A percentile compares a stretch with the other conserved stretches of the same genome.
phyloP scores from a whole-genome alignment of 2,888 invertebrate species.

The Stenotaenia linearis region DNA sequence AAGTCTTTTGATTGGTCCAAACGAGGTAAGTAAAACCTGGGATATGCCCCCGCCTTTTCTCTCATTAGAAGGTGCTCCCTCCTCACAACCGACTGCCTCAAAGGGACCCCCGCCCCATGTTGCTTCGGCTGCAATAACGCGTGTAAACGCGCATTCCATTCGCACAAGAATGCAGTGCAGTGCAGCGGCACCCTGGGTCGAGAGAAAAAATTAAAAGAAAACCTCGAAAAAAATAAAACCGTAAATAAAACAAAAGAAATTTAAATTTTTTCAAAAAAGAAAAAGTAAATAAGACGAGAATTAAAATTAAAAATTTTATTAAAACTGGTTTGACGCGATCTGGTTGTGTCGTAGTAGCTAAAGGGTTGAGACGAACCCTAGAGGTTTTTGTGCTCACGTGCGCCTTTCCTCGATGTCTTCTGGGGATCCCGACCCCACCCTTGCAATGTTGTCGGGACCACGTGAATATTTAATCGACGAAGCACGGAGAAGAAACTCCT shows the following conservation, averaged over 20 bases:
- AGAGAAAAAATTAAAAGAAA: neutral
- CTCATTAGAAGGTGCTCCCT: constrained; percentile 20
- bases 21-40: neutral
- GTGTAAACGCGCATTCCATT: constrained; percentile 26
- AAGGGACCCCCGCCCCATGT: constrained; percentile 15
- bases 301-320: neutral
- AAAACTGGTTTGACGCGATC: neutral
- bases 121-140: constrained; percentile 17
- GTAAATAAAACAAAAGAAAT: neutral
- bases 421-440: constrained; percentile 24
- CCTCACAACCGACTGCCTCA: constrained; percentile 10
- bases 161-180: constrained; percentile 16
- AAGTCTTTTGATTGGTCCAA: neutral
- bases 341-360: neutral
- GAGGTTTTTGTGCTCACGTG: constrained; percentile 18
- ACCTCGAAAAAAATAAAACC: neutral
- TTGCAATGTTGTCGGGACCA: constrained; percentile 26
- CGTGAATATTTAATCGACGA: constrained; percentile 26
- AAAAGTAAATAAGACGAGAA: neutral
- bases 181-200: constrained; percentile 17
- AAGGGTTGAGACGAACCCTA: constrained; percentile 9
- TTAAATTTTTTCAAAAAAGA: neutral
- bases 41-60: constrained; percentile 7
- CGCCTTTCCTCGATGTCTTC: constrained; percentile 15
- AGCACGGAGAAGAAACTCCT: constrained; percentile 26